These are phyloP conservation scores for Lithophane socia DNA, from an alignment of 2,888 invertebrate genomes.

Conservation along the genomic window DNA sequence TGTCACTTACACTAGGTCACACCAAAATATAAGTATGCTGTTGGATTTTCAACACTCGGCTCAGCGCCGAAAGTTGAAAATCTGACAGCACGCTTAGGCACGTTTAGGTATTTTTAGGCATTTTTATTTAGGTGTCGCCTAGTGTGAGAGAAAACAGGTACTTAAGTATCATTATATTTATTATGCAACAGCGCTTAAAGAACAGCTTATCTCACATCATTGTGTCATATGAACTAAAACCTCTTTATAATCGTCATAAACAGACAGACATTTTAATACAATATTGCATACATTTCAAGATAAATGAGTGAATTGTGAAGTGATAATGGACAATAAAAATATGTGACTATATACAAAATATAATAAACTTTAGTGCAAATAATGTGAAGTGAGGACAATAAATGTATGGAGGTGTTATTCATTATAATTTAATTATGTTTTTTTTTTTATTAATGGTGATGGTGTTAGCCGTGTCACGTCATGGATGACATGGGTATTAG, in stretches of 20 bases:
- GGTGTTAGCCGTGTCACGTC: not conserved
- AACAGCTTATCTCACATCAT: constrained; percentile 19
- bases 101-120: not conserved
- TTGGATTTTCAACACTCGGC: not conserved
- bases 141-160: not conserved
- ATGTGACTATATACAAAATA: constrained; percentile 30
- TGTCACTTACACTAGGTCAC: not conserved
- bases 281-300: constrained; percentile 25
- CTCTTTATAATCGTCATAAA: constrained; percentile 29
- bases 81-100: not conserved
- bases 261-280: constrained; percentile 31
- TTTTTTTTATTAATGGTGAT: not conserved
- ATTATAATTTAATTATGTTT: constrained; percentile 6
- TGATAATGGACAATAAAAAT: constrained; percentile 52
- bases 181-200: constrained; percentile 12
- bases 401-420: constrained; percentile 20
- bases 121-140: not conserved
- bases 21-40: not conserved
- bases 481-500: not conserved
- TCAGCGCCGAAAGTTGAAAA: not conserved
- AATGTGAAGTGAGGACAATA: constrained; percentile 51
- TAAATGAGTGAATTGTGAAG: constrained; percentile 35
- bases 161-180: not conserved
- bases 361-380: constrained; percentile 52
- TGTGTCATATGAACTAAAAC: constrained; percentile 19